Evolutionary conservation across 1,140 invertebrate genomes (phyloP).

Genomic region (Palaemon carinicauda): DNA sequence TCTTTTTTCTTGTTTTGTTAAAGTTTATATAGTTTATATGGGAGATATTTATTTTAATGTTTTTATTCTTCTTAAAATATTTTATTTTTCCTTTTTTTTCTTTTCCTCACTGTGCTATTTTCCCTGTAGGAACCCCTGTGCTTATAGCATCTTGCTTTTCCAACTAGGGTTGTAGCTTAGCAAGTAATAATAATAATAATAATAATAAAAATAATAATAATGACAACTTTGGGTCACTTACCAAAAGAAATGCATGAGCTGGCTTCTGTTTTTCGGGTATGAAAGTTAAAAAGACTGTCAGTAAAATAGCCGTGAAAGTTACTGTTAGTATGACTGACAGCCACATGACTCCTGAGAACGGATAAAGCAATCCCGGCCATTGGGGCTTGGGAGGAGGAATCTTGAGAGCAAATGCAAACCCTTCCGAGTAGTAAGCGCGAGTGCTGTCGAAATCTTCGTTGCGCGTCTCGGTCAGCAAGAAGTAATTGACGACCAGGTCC

Average conservation of each 20-base stretch:
- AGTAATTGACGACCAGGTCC: conserved; percentile 36
- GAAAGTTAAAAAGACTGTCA: conserved; percentile 5
- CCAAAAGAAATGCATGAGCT: conserved; percentile 20
- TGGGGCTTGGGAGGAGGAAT: conserved; percentile 28
- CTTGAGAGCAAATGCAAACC: conserved; percentile 25
- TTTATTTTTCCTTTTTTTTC: no score
- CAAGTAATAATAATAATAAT: no score
- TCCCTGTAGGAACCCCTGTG: no score
- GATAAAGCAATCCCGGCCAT: conserved; percentile 46
- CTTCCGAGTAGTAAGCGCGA: conserved; percentile 36
- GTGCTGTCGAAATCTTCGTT: conserved; percentile 37
- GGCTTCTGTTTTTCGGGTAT: conserved; percentile 18
- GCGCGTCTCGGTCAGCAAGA: conserved; percentile 21
- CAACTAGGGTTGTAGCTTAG: no score
- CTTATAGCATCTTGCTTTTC: no score
- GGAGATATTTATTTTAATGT: no score
- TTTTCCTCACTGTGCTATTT: no score
- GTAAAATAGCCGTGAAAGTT: background rate
- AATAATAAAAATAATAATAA: no score
- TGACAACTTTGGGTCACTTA: background rate
- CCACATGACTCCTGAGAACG: conserved; percentile 30
- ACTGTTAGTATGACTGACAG: conserved; percentile 21
- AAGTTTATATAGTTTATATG: no score
- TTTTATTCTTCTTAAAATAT: no score
- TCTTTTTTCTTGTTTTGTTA: no score